A percentile compares a stretch with the other conserved stretches of the same genome.
Conservation (phyloP, 2,888 invertebrate species). For the Drosophila nr. perissopoda region DNA sequence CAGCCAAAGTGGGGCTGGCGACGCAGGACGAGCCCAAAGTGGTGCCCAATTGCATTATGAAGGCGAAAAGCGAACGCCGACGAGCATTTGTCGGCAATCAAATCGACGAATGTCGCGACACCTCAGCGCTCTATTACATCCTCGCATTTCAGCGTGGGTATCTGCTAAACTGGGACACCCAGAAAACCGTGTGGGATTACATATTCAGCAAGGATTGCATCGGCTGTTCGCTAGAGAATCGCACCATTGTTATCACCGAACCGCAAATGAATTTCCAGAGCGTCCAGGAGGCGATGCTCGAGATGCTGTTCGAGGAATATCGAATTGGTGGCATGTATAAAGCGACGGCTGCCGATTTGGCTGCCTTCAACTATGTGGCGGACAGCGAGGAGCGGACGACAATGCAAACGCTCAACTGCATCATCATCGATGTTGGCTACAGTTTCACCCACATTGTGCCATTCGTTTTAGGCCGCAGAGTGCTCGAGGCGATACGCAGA, state of each 20-base stretch:
- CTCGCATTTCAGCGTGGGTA: conserved; percentile 98
- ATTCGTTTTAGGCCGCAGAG: conserved; percentile 91
- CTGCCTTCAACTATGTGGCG: conserved; percentile 87
- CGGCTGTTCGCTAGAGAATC: conserved; percentile 91
- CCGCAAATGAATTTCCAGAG: conserved; percentile 97
- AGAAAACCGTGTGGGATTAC: conserved; percentile 98
- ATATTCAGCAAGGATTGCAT: conserved; percentile 94
- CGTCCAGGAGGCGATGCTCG: conserved; percentile 96
- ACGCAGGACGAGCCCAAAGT: conserved; percentile 89
- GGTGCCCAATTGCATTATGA: conserved; percentile 98
- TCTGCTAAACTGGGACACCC: conserved; percentile 95
- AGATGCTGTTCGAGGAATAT: conserved; percentile 99
- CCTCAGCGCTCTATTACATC: conserved; percentile 96
- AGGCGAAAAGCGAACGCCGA: conserved; percentile 97
- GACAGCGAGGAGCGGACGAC: conserved; percentile 84
- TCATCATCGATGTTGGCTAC: conserved; percentile 97
- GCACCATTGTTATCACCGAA: conserved; percentile 95
- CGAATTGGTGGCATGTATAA: conserved; percentile 93
- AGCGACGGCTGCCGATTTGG: conserved; percentile 92
- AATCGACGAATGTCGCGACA: conserved; percentile 98
- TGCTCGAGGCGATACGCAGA: conserved; percentile 90
- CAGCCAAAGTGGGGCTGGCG: conserved; percentile 93
- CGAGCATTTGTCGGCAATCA: conserved; percentile 97
- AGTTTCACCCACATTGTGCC: conserved; percentile 98
- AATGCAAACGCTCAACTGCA: conserved; percentile 87